A percentile compares a stretch with the other conserved stretches of the same genome.
Evolutionary conservation across 2,113 vertebrate species (phyloP).

Genomic region (Oncorhynchus tshawytscha): DNA sequence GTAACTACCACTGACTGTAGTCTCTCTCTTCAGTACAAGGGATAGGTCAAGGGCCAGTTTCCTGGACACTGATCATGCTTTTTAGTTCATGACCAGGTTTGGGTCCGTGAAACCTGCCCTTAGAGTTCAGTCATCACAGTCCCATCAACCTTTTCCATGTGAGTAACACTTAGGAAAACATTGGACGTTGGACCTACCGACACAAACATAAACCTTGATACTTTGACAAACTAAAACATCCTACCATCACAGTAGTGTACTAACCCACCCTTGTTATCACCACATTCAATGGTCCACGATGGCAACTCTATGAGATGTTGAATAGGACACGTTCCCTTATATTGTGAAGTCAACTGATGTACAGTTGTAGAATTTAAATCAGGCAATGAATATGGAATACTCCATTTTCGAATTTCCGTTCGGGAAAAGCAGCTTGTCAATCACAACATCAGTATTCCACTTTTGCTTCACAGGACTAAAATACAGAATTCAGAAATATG

Average conservation of each 20-base stretch:
- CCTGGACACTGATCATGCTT: too few species aligned
- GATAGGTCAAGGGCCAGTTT: too few species aligned
- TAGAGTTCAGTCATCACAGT: too few species aligned
- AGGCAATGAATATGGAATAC: slow-evolving; percentile 79
- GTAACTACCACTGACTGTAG: too few species aligned
- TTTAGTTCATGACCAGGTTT: too few species aligned
- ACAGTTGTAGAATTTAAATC: slow-evolving; percentile 77
- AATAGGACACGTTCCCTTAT: slow-evolving; percentile 61
- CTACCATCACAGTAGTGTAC: slow-evolving; percentile 16
- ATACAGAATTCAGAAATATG: slow-evolving; percentile 73
- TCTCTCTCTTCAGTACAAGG: too few species aligned
- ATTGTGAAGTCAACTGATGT: slow-evolving; percentile 66
- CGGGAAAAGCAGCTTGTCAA: slow-evolving; percentile 77
- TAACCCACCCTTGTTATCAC: slow-evolving; percentile 29
- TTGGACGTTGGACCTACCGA: neutral
- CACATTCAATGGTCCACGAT: slow-evolving; percentile 52
- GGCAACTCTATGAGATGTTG: slow-evolving; percentile 52
- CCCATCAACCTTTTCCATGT: too few species aligned
- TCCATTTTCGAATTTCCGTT: slow-evolving; percentile 72
- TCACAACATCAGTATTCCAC: slow-evolving; percentile 73
- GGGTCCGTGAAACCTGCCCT: too few species aligned
- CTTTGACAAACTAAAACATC: slow-evolving; percentile 41
- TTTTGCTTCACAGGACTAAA: slow-evolving; percentile 75
- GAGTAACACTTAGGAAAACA: neutral
- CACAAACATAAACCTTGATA: slow-evolving; percentile 42